These are phyloP conservation scores for Hypotaenidia okinawae DNA, from an alignment of 2,797 vertebrate genomes.

Conservation along the genomic window DNA sequence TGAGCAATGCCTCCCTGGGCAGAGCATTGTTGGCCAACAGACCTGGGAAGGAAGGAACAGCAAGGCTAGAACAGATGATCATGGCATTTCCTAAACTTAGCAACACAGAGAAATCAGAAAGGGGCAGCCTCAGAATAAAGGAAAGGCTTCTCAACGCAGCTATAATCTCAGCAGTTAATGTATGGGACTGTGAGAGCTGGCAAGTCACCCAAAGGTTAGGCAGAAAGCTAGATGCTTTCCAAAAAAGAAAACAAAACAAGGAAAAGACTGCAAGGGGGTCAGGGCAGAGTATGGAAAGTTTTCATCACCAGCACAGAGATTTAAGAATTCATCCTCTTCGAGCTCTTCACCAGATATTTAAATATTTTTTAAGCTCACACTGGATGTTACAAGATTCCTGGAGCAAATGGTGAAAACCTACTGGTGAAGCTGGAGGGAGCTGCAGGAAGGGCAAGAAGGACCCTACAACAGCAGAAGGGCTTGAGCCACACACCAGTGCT, in stretches of 20 bases:
- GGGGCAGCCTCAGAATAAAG: not conserved
- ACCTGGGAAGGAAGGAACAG: not conserved
- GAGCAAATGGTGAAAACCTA: not conserved
- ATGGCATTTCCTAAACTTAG: not conserved
- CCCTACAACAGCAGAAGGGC: not conserved
- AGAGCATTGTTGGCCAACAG: not conserved
- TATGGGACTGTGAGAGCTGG: not conserved
- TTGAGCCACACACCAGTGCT: not conserved
- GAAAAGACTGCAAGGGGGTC: not conserved
- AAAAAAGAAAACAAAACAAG: not conserved
- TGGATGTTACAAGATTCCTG: not conserved
- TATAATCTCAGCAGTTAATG: not conserved
- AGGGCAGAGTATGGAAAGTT: constrained; percentile 34
- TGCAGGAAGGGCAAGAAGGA: not conserved
- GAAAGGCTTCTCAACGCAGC: not conserved
- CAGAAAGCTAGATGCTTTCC: not conserved
- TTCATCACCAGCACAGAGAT: not conserved
- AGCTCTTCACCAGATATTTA: not conserved
- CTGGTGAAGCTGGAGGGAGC: not conserved
- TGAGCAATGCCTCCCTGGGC: constrained; percentile 1
- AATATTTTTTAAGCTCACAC: not conserved
- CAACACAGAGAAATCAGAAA: not conserved
- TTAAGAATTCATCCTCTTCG: not conserved
- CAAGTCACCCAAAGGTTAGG: not conserved
- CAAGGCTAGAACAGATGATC: not conserved